phyloP scores from a whole-genome alignment of 2,797 vertebrate genomes.

The Cossypha heuglini region DNA sequence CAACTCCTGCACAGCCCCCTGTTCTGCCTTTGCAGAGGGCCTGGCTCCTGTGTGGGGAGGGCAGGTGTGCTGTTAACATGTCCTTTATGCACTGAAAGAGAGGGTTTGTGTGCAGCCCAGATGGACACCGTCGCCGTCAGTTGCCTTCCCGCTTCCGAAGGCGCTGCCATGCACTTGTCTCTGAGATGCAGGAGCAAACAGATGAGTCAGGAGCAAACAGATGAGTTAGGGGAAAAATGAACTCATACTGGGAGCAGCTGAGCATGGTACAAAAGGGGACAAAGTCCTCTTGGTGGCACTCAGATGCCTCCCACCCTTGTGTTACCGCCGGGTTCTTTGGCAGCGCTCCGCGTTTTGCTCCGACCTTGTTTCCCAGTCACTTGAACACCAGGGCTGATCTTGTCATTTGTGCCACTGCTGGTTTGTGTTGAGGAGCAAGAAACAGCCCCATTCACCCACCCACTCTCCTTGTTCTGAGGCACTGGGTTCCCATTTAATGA shows the following conservation, averaged over 20 bases:
- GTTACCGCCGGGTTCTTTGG: accelerated
- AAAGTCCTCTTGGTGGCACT: background rate
- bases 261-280: accelerated
- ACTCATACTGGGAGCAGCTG: background rate
- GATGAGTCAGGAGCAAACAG: background rate
- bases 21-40: background rate
- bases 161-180: accelerated
- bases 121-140: accelerated
- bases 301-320: background rate
- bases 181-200: background rate
- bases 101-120: background rate
- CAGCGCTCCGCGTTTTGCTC: accelerated
- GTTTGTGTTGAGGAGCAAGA: background rate
- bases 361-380: accelerated
- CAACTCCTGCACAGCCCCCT: background rate
- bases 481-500: background rate
- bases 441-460: background rate
- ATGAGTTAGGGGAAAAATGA: background rate
- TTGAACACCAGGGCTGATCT: accelerated
- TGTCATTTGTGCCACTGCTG: accelerated
- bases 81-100: background rate
- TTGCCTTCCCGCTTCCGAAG: accelerated
- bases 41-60: background rate
- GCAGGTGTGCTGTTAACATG: background rate
- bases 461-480: background rate